Base-by-base conservation (phyloP, 2,797 vertebrate species). In the Ispidina picta region DNA sequence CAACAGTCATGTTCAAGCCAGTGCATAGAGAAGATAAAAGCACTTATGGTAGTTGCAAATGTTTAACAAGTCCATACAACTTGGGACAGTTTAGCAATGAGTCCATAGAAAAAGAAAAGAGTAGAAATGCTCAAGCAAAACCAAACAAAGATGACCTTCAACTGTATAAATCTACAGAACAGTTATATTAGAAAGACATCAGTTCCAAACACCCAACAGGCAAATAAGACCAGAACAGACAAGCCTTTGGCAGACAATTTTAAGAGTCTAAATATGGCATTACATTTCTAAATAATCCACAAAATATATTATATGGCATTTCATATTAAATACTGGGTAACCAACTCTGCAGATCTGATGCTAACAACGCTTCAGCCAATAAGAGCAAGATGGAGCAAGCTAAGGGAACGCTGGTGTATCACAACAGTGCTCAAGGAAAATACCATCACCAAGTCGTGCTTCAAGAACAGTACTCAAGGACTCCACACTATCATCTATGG, bases 1-100 rank as follows among this genome's bases (percentile, higher is more conserved):
- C 98, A 98, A 98, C 98, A 98, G 98, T 99, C 98, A 98, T 98
- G 98, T 98, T 98, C 96, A 98, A 98, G 98, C 98, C 99, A 98
- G 98, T 99, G 99, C 99, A 99, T 99, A 99, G 99, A 98, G 98
- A 98, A 98, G 98, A 98, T 99, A 99, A 99, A 97, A 99, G 99
- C 99, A 99, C 99, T 99, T 99, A 98, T 98, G 99, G 99, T 99
- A 98, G 98, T 98, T 96, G 98, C 98, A 98, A 98, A 98, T 98
- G 97, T 98, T 98, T 97, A 98, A 98, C 96, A 97, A 98, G 98
- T 98, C 97, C 95, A 96, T 98, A 98, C 98, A 98, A 98, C 98
- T 98, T 97, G 86, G 86, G 92, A 96, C 82, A 94, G 90, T 95
- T 95, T 88, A 97, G 96, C 96, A 96, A 97, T 98, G 97, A 95